Evolutionary conservation across 1,140 invertebrate genomes (phyloP), one percentile per base, ranked within the genome.

Genomic region (Procambarus virginalis): DNA sequence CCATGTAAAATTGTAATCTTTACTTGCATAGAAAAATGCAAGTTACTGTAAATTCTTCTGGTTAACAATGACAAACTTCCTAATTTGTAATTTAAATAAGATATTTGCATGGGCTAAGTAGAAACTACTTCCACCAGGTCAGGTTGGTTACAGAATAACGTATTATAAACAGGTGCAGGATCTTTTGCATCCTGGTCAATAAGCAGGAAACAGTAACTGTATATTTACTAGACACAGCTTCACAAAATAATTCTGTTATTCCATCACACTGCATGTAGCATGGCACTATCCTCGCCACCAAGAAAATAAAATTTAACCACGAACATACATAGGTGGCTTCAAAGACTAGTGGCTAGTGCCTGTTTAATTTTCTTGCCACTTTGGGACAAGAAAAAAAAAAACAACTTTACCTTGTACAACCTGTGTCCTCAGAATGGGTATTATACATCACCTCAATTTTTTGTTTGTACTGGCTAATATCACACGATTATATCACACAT

Each of bases 401-500:
- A 20, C 8, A 0, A 73, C n/a, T 34, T 4, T 34, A 9, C 68
- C 5, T 73, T 34, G 5, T 2, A 73, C 68, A 34, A 73, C 68
- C 68, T 8, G 4, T 73, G 68, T 73, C 68, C 68, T 73, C 68
- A 73, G 22, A 73, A 22, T 64, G 22, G 68, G 6, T 73, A 73
- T 34, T 73, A 73, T 73, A 73, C 20, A 73, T 73, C 2, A 68
- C 68, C 20, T 73, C 5, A 73, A 73, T 73, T 73, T 20, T 73
- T 73, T 14, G 6, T 73, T 73, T 73, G 68, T 73, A 73, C 68
- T 73, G 68, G 68, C 68, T 73, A 73, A 73, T 73, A 73, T 73
- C 68, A 73, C 68, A 73, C 2, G 68, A 73, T 34, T 34, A 22
- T 73, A 73, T 73, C 68, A 73, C 68, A 73, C 22, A 73, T 34